Evolutionary conservation across 2,113 vertebrate genomes (phyloP), one percentile per base, ranked within the genome.

Genomic region (Laticauda colubrina): DNA sequence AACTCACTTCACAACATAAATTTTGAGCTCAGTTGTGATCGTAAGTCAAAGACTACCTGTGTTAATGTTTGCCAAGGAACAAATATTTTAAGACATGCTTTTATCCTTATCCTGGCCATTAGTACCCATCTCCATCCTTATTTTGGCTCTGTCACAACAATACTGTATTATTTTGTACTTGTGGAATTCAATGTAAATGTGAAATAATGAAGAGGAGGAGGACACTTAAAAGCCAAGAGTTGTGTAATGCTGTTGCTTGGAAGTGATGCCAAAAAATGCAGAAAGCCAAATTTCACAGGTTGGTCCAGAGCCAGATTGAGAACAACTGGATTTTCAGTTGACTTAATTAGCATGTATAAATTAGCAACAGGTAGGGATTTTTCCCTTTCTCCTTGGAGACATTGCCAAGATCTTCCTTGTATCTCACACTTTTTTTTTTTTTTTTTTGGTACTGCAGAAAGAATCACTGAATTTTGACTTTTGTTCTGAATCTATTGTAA

Each of bases 401-500:
- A 43, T 57, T 43, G 81, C 89, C 86, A 93, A 89, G 53, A 48
- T 53, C 91, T 89, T 69, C 91, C 87, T 43, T 45, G 29, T 45
- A 45, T 86, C 88, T 61, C 56, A 39, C n/a, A 23, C 14, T 64
- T 29, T 29, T 29, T 64, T 14, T 14, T 21, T 29, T 64, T 69
- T 14, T 14, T 21, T 5, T 39, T 39, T 10, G 48, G 53, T 57
- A 39, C 34, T 81, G 29, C 39, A 64, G 56, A 93, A 90, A 56
- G 5, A 93, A 56, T 54, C 56, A 87, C 20, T 90, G 75, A 64
- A 90, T 87, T 86, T 90, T 57, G 89, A 43, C 89, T 90, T 93
- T 93, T 48, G 90, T 90, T 87, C 92, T 87, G 81, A 87, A 64
- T 87, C 54, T 61, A 48, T 90, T 64, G 23, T 93, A 93, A 93